These are phyloP conservation scores for Heliconius nattereri DNA, from an alignment of 1,140 invertebrate genomes.

Conservation along the genomic window DNA sequence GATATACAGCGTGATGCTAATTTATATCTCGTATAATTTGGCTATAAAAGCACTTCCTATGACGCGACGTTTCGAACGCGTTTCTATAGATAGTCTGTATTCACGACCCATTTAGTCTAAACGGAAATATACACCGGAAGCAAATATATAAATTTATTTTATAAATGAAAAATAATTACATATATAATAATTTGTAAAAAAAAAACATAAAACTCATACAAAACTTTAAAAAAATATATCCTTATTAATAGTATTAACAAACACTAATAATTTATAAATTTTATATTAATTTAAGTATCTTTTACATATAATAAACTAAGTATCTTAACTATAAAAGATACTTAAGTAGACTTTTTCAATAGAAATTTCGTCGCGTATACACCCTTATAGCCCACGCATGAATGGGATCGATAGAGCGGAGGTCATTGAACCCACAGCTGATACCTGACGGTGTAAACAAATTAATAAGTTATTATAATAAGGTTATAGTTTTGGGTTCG, in stretches of 20 bases:
- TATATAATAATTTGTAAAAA: background rate
- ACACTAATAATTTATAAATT: background rate
- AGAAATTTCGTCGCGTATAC: constrained; percentile 28
- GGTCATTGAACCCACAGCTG: constrained; percentile 51
- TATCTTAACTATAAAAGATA: constrained; percentile 1
- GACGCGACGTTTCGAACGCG: too few species aligned
- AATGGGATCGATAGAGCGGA: constrained; percentile 58
- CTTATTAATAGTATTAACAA: too few species aligned
- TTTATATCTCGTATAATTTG: too few species aligned
- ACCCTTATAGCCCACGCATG: constrained; percentile 47
- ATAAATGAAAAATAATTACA: too few species aligned
- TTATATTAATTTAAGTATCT: background rate
- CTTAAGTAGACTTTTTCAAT: constrained; percentile 11
- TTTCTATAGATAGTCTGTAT: too few species aligned
- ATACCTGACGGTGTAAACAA: constrained; percentile 34
- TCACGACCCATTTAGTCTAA: too few species aligned
- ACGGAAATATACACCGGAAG: too few species aligned
- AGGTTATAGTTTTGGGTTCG: background rate
- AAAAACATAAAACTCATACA: too few species aligned
- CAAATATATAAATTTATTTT: too few species aligned
- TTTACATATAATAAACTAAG: background rate
- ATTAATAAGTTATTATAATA: constrained; percentile 20
- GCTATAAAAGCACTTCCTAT: too few species aligned
- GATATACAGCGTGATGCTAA: too few species aligned
- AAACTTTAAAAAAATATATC: too few species aligned